These are phyloP conservation scores for Spongilla lacustris DNA, from an alignment of 37 sponge, comb jelly and placozoan species.

Conservation along the genomic window DNA sequence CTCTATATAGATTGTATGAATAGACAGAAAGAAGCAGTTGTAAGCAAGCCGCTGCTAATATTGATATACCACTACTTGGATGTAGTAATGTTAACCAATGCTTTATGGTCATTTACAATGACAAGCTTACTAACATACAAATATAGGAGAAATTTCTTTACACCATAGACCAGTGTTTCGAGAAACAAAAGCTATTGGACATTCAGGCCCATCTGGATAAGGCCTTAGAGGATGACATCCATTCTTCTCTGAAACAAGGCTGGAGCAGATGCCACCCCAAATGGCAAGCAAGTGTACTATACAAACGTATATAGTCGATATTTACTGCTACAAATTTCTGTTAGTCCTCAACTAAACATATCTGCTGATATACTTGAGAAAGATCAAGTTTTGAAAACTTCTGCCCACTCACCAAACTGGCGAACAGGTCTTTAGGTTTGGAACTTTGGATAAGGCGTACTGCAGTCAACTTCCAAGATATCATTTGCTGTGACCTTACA, in stretches of 20 bases:
- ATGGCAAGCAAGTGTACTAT: too few relatives aligned
- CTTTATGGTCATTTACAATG: conserved; percentile 46
- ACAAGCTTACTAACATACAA: conserved; percentile 54
- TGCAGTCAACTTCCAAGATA: conserved; percentile 17
- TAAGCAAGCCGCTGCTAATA: conserved; percentile 34
- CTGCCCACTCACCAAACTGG: conserved; percentile 24
- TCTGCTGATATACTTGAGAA: conserved; percentile 11
- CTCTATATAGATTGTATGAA: too few relatives aligned
- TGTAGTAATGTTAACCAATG: conserved; percentile 19
- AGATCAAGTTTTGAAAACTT: conserved; percentile 55
- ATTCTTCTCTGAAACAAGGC: background rate
- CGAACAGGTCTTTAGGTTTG: conserved; percentile 37
- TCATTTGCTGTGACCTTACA: conserved; percentile 37
- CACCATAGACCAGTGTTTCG: conserved; percentile 23
- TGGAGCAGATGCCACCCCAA: too few relatives aligned
- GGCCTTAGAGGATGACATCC: conserved; percentile 14
- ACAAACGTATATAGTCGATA: conserved; percentile 46
- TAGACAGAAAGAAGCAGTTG: too few relatives aligned
- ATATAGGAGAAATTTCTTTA: conserved; percentile 15
- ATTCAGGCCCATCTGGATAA: conserved; percentile 26
- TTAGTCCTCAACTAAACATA: conserved; percentile 23
- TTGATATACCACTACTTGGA: too few relatives aligned
- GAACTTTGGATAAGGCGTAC: conserved; percentile 37
- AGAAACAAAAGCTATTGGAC: conserved; percentile 62
- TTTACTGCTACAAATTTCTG: conserved; percentile 15